Evolutionary conservation across 2,113 vertebrate genomes (phyloP).

Genomic region (Macquaria australasica): DNA sequence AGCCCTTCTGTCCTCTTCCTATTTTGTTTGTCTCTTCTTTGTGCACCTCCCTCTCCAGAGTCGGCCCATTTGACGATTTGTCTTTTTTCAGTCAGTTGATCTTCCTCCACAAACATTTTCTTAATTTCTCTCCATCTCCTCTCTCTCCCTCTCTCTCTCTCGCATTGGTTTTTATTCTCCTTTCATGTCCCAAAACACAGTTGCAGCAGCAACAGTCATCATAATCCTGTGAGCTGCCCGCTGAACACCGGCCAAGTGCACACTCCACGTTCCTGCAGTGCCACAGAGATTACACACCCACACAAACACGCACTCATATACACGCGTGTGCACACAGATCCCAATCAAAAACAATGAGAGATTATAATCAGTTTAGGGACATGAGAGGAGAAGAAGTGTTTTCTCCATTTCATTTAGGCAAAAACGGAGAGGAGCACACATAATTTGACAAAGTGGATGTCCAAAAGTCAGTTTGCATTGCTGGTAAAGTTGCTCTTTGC

Average conservation of each 20-base stretch:
- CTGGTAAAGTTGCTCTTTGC: conserved; percentile 1
- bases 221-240: conserved; percentile 80
- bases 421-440: not conserved
- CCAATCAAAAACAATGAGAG: conserved; percentile 53
- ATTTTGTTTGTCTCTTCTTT: conserved; percentile 34
- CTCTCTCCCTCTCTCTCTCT: not conserved
- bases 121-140: conserved; percentile 22
- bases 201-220: conserved; percentile 63
- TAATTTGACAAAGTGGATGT: conserved; percentile 28
- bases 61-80: not conserved
- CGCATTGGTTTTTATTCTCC: conserved; percentile 15
- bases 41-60: conserved; percentile 9
- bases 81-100: conserved; percentile 5
- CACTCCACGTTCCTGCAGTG: conserved; percentile 63
- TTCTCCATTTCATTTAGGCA: conserved; percentile 37
- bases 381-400: not conserved
- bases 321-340: conserved; percentile 7
- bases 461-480: conserved; percentile 18
- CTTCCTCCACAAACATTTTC: conserved; percentile 18
- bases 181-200: conserved; percentile 61
- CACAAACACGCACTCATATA: conserved; percentile 31
- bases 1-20: conserved; percentile 36
- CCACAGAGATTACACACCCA: conserved; percentile 71
- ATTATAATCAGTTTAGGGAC: conserved; percentile 38
- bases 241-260: conserved; percentile 75